Evolutionary conservation across 2,113 vertebrate species (phyloP), one percentile per base, ranked within the genome.

Genomic region (Dipodomys spectabilis): DNA sequence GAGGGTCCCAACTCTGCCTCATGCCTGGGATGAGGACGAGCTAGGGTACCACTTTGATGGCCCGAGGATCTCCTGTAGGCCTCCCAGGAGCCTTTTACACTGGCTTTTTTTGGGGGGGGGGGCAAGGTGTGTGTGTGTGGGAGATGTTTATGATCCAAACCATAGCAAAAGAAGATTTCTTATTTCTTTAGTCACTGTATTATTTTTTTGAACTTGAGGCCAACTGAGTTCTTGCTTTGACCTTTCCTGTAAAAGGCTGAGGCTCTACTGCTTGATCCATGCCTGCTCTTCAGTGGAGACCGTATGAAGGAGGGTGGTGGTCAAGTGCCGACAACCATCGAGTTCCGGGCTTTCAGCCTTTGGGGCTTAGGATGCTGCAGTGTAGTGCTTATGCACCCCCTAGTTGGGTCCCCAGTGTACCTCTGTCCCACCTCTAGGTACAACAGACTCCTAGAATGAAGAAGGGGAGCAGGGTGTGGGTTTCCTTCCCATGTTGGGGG

Each of bases 361-460:
- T 2, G 65, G 78, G 18, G 25, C 1, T 7, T 12, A 7, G 65
- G 68, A 39, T n/a, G 32, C 69, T 6, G 15, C 20, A 13, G 28
- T 6, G 7, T 22, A 7, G 9, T 2, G 25, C 1, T 28, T 18
- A 0, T 20, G 4, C 1, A 6, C 32, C 27, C 12, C 2, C 1
- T 7, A 39, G 23, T 8, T 2, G 2, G 0, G 8, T 22, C 19
- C 49, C 11, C 2, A 35, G 75, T 0, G 28, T 6, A 13, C 19
- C 15, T 1, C 8, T 7, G 3, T 5, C 35, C 53, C 25, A 6
- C 12, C 57, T 71, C 19, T 23, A 60, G 69, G 11, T 19, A 4
- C 23, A 2, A 5, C 2, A 25, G 16, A 11, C 12, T 27, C n/a
- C 15, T n/a, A 65, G 35, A 19, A 2, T 7, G 1, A 28, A 22